Evolutionary conservation across 2,888 invertebrate species (phyloP).

Genomic region (Agonopterix subpropinquella): DNA sequence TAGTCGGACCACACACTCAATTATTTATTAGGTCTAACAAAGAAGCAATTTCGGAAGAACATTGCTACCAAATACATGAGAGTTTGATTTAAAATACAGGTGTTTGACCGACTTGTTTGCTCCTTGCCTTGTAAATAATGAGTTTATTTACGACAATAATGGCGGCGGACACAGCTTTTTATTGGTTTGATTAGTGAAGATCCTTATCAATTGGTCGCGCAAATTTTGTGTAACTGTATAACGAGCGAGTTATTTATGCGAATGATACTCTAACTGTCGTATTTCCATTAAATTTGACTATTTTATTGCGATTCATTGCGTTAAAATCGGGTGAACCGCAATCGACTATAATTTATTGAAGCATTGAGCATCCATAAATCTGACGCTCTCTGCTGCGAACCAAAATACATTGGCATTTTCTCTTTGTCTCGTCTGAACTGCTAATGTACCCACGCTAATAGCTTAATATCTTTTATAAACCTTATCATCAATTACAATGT

Average conservation of each 20-base stretch:
- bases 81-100: conserved; percentile 60
- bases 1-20: conserved; percentile 33
- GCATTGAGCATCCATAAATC: conserved; percentile 38
- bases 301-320: conserved; percentile 26
- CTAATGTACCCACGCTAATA: conserved; percentile 12
- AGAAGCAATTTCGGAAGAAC: conserved; percentile 42
- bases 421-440: conserved; percentile 31
- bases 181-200: conserved; percentile 47
- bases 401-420: conserved; percentile 32
- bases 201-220: conserved; percentile 39
- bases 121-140: conserved; percentile 9
- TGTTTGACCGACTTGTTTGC: conserved; percentile 56
- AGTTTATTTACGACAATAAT: conserved; percentile 48
- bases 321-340: conserved; percentile 31
- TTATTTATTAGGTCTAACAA: conserved; percentile 57
- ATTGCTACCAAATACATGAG: conserved; percentile 41
- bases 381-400: conserved; percentile 26
- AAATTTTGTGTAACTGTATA: conserved; percentile 33
- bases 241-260: conserved; percentile 37
- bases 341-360: conserved; percentile 38
- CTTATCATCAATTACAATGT: conserved; percentile 40
- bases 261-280: conserved; percentile 30
- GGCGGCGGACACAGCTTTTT: conserved; percentile 26
- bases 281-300: conserved; percentile 39
- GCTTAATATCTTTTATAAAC: conserved; percentile 42